Base-by-base conservation (phyloP, 1,140 invertebrate species). In the Bradynema listronoti region DNA sequence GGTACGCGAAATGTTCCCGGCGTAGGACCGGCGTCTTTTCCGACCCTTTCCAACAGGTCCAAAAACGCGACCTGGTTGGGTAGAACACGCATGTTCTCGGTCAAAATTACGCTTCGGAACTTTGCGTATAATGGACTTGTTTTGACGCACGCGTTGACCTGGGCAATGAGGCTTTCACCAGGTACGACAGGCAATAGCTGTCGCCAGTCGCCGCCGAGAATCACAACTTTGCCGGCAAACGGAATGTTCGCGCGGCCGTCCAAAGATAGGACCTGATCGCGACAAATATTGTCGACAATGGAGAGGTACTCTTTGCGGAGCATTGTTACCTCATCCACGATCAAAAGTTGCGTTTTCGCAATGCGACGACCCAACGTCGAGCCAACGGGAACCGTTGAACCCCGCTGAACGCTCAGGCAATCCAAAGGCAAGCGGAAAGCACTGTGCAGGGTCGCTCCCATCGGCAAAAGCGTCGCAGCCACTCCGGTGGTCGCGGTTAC, bases 131-230 rank as follows among this genome's bases (percentile, higher is more conserved):
- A 51, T 16, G 25, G 4, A 19, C 49, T 64, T 7, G 46, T 57
- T 65, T 75, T 78, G 3, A 75, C 32, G 43, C 65, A 63, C 14
- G 60, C 50, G 58, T 72, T 30, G 1, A 78, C 34, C 5, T 62
- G 39, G n/a, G n/a, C n/a, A n/a, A n/a, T n/a, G n/a, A n/a, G n/a
- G n/a, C n/a, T n/a, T 36, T 63, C 42, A 14, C 66, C 55, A 55
- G 59, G 46, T 22, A 58, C 58, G 29, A 77, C 58, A 11, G 70
- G 70, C 27, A 73, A 34, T 4, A 45, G 58, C 61, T 76, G 73
- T 2, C 75, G 36, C 57, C 75, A 76, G 62, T 78, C 75, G 5
- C 73, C 64, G 6, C 59, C 55, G 4, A 78, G 42, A 7, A 79
- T 7, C 1, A 73, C 53, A 9, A 63, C 42, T 57, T 68, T 65